These are phyloP conservation scores for Phataginus tricuspis DNA, from an alignment of 2,797 vertebrate species.

Conservation along the genomic window DNA sequence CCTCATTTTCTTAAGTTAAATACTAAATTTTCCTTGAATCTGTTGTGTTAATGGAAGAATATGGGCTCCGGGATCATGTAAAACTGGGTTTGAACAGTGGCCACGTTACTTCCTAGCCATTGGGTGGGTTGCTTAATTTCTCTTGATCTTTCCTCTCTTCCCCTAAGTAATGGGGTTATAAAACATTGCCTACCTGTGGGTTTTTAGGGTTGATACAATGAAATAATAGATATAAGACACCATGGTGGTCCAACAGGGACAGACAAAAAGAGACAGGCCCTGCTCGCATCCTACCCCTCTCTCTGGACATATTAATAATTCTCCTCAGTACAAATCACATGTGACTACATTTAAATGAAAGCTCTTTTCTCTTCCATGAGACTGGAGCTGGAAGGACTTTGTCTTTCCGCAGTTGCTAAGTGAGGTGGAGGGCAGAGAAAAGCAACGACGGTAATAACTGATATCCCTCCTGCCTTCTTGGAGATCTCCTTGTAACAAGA, in stretches of 20 bases:
- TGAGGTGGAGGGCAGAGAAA: neutral
- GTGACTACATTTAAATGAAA: neutral
- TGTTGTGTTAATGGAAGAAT: neutral
- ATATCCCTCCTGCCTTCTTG: neutral
- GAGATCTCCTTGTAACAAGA: neutral
- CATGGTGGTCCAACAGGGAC: accelerated
- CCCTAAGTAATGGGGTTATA: neutral
- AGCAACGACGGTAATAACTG: neutral
- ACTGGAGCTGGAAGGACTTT: neutral
- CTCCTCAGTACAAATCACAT: neutral
- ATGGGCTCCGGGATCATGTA: neutral
- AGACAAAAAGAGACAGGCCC: neutral
- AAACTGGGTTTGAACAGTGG: neutral
- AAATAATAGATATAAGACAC: neutral
- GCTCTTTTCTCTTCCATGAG: neutral
- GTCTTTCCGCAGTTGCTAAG: neutral
- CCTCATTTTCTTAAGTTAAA: neutral
- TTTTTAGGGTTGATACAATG: neutral
- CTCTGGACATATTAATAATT: neutral
- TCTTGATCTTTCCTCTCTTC: neutral
- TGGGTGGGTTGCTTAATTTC: neutral
- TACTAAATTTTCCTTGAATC: neutral
- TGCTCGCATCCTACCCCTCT: neutral
- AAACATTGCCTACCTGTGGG: neutral
- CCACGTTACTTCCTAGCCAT: neutral